phyloP scores from a whole-genome alignment of 2,888 invertebrate species.

The Argyresthia albistria region DNA sequence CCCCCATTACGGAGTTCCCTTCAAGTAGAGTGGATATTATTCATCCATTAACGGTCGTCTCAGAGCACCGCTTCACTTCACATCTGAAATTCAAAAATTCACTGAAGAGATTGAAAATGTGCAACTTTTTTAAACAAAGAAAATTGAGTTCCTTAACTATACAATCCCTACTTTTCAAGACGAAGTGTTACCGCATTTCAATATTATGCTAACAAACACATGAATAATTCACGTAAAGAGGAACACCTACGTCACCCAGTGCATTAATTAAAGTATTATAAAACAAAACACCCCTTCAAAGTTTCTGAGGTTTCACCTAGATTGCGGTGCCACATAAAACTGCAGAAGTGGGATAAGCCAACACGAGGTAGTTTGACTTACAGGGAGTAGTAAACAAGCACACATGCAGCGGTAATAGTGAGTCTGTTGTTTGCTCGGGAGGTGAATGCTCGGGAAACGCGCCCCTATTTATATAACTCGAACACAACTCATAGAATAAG shows the following conservation, averaged over 20 bases:
- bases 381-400: conserved; percentile 14
- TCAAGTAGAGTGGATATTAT: conserved; percentile 27
- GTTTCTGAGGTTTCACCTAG: neutral
- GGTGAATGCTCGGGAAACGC: conserved; percentile 25
- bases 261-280: neutral
- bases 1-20: conserved; percentile 28
- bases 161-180: too few relatives aligned
- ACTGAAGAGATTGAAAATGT: conserved; percentile 45
- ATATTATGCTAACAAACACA: neutral
- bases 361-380: conserved; percentile 25
- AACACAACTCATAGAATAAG: conserved; percentile 16
- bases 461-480: conserved; percentile 5
- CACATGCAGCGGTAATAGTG: conserved; percentile 10
- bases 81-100: conserved; percentile 41
- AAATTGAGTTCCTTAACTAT: too few relatives aligned
- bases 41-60: conserved; percentile 40
- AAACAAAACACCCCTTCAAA: conserved; percentile 7
- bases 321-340: conserved; percentile 16
- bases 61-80: conserved; percentile 19
- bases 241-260: conserved; percentile 4
- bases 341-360: conserved; percentile 24
- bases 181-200: too few relatives aligned
- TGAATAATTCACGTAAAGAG: neutral
- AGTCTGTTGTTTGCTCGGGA: conserved; percentile 18
- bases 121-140: conserved; percentile 13